Percentiles rank a stretch among this genome's conserved stretches.
Conservation (phyloP, 2,888 invertebrate species). For the Parthenolecanium corni region DNA sequence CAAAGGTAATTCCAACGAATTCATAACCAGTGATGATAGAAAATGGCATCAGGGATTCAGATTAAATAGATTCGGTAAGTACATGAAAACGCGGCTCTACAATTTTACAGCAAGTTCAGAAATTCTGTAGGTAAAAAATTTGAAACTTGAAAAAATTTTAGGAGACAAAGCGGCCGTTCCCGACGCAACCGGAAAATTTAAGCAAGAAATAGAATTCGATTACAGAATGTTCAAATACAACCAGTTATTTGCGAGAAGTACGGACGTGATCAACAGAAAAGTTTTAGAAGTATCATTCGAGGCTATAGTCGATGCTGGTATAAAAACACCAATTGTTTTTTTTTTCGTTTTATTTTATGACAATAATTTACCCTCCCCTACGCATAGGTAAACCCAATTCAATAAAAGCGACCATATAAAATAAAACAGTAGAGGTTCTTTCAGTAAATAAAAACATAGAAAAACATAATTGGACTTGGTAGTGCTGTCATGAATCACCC, state of each 20-base stretch:
- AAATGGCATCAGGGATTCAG: slow-evolving; percentile 29
- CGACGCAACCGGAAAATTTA: slow-evolving; percentile 38
- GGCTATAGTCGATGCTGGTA: slow-evolving; percentile 43
- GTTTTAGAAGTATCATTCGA: slow-evolving; percentile 41
- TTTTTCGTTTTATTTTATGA: too few species aligned
- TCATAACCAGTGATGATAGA: slow-evolving; percentile 29
- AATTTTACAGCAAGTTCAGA: background rate
- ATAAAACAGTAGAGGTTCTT: too few species aligned
- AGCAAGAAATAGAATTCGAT: slow-evolving; percentile 39
- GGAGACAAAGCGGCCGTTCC: too few species aligned
- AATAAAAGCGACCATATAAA: too few species aligned
- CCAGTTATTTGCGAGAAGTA: slow-evolving; percentile 40
- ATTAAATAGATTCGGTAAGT: slow-evolving; percentile 1
- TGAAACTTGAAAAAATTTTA: too few species aligned
- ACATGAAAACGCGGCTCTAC: background rate
- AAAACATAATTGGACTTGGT: too few species aligned
- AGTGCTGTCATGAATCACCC: too few species aligned
- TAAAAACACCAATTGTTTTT: too few species aligned
- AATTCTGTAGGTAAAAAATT: background rate
- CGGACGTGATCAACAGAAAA: slow-evolving; percentile 42
- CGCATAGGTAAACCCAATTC: too few species aligned
- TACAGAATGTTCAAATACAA: slow-evolving; percentile 43
- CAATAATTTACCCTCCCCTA: too few species aligned
- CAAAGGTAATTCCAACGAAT: slow-evolving; percentile 32
- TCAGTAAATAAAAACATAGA: too few species aligned